phyloP scores from a whole-genome alignment of 2,888 invertebrate genomes.

The Callyntrura sp. region DNA sequence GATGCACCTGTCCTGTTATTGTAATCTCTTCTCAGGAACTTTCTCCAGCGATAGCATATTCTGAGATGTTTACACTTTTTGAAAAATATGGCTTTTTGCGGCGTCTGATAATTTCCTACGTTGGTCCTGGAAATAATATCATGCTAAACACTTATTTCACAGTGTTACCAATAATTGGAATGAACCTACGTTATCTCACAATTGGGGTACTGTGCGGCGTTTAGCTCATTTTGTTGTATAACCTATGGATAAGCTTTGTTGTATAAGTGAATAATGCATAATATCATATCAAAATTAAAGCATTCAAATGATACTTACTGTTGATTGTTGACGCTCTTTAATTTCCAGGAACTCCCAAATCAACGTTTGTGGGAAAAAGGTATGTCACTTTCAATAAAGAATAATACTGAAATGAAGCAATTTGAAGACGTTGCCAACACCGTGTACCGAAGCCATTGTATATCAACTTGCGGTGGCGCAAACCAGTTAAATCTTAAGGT shows the following conservation, averaged over 20 bases:
- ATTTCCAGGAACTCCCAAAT: neutral
- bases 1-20: conserved; percentile 78
- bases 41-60: conserved; percentile 73
- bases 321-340: too few species aligned
- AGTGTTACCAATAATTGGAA: conserved; percentile 80
- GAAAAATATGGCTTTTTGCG: conserved; percentile 80
- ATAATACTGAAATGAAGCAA: conserved; percentile 78
- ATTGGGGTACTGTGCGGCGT: conserved; percentile 62
- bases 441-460: conserved; percentile 76
- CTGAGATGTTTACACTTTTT: conserved; percentile 80
- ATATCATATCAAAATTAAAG: too few species aligned
- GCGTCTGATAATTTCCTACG: conserved; percentile 76
- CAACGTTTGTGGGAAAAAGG: conserved; percentile 68
- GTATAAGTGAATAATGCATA: too few species aligned
- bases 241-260: too few species aligned
- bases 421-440: conserved; percentile 72
- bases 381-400: conserved; percentile 58
- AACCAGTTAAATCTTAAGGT: conserved; percentile 28
- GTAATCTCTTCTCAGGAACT: conserved; percentile 62
- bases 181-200: conserved; percentile 74
- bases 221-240: neutral
- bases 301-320: too few species aligned
- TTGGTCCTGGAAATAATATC: conserved; percentile 73
- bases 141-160: conserved; percentile 80
- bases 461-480: conserved; percentile 73